Percentiles rank a stretch among this genome's conserved stretches.
These are phyloP conservation scores for Oxytorus armatus DNA, from an alignment of 2,888 invertebrate genomes.

Conservation along the genomic window DNA sequence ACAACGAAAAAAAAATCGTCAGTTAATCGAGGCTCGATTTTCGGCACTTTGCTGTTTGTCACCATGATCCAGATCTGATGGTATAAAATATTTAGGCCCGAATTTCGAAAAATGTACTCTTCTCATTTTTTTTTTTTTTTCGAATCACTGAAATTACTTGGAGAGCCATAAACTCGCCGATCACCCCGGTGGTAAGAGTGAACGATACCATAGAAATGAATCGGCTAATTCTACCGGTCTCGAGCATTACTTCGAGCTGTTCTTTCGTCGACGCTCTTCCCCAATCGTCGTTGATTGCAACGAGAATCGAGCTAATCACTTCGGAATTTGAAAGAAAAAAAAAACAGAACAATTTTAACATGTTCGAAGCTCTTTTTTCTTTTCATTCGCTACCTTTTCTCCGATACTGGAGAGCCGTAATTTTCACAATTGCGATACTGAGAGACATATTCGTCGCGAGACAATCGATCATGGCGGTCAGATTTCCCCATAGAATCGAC, in stretches of 20 bases:
- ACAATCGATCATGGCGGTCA: slow-evolving; percentile 73
- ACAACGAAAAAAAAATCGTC: slow-evolving; percentile 41
- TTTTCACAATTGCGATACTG: slow-evolving; percentile 70
- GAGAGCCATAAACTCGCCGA: slow-evolving; percentile 49
- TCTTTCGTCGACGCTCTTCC: slow-evolving; percentile 20
- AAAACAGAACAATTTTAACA: not conserved
- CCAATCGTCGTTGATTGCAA: slow-evolving; percentile 69
- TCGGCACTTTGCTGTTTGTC: slow-evolving; percentile 6
- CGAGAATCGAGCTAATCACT: slow-evolving; percentile 53
- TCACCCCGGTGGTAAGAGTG: slow-evolving; percentile 37
- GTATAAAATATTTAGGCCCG: not conserved
- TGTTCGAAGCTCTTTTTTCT: not conserved
- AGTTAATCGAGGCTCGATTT: slow-evolving; percentile 43
- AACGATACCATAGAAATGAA: slow-evolving; percentile 67
- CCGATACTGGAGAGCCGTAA: slow-evolving; percentile 70
- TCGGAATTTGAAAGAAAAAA: not conserved
- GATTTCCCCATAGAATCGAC: slow-evolving; percentile 66
- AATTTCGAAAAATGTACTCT: not conserved
- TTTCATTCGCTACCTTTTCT: slow-evolving; percentile 70
- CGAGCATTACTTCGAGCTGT: slow-evolving; percentile 68
- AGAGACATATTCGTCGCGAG: slow-evolving; percentile 73
- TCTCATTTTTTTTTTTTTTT: not conserved
- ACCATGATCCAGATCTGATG: slow-evolving; percentile 37
- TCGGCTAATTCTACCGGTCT: slow-evolving; percentile 68
- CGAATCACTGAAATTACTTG: slow-evolving; percentile 36